These are phyloP conservation scores for Bugulina stolonifera DNA, from an alignment of 2,888 invertebrate genomes.

Conservation along the genomic window DNA sequence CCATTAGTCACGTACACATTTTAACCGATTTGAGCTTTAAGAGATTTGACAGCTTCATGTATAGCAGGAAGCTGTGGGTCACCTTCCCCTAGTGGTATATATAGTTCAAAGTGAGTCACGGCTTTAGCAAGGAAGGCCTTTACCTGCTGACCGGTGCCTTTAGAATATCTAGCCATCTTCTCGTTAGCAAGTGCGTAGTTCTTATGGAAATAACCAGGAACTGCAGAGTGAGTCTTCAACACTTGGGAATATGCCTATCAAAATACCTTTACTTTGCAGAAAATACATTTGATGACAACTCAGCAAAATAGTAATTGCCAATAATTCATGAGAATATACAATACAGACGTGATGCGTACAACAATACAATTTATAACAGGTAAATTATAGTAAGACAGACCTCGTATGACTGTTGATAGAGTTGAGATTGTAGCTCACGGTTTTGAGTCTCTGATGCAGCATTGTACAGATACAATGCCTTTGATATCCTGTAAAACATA, in stretches of 20 bases:
- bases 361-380: too few relatives aligned
- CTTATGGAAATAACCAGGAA: constrained; percentile 46
- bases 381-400: too few relatives aligned
- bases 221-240: constrained; percentile 33
- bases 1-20: too few relatives aligned
- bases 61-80: constrained; percentile 32
- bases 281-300: too few relatives aligned
- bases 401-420: constrained; percentile 26
- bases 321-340: too few relatives aligned
- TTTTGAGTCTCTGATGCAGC: not conserved
- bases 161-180: constrained; percentile 32
- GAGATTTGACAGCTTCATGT: constrained; percentile 29
- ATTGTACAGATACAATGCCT: constrained; percentile 28
- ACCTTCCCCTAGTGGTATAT: constrained; percentile 29
- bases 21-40: constrained; percentile 27
- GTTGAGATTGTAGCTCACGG: not conserved
- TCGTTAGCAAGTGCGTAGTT: constrained; percentile 46
- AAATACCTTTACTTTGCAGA: too few relatives aligned
- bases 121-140: constrained; percentile 31
- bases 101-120: constrained; percentile 35
- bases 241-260: constrained; percentile 36
- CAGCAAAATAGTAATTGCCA: too few relatives aligned
- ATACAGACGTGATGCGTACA: too few relatives aligned
- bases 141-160: constrained; percentile 29
- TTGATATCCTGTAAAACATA: constrained; percentile 27